Conservation (phyloP, 2,888 invertebrate species). For the Diabrotica balteata region DNA sequence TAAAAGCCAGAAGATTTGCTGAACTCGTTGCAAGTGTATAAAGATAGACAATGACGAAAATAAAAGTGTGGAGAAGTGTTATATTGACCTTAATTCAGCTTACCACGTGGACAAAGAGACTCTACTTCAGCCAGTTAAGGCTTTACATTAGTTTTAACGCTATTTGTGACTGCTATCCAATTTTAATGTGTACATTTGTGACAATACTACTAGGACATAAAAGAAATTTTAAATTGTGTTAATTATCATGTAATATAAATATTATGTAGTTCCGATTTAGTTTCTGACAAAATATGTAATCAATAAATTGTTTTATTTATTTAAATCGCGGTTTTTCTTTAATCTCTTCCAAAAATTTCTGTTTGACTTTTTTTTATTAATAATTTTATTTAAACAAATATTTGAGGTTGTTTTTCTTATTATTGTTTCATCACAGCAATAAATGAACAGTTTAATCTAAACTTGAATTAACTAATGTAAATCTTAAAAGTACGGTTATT, state of each 20-base stretch:
- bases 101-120: constrained; percentile 25
- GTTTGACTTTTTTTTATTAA: too few relatives aligned
- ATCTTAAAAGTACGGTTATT: too few relatives aligned
- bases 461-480: too few relatives aligned
- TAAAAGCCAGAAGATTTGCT: too few relatives aligned
- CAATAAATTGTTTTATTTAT: constrained; percentile 53
- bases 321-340: constrained; percentile 28
- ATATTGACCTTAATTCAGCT: constrained; percentile 19
- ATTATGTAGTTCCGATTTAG: constrained; percentile 41
- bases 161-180: constrained; percentile 47
- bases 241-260: constrained; percentile 38
- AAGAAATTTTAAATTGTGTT: constrained; percentile 37
- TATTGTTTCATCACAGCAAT: not conserved
- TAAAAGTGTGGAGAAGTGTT: constrained; percentile 24
- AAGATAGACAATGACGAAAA: constrained; percentile 22
- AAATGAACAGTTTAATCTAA: too few relatives aligned
- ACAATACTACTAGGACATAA: constrained; percentile 51
- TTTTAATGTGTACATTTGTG: constrained; percentile 52
- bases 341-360: too few relatives aligned
- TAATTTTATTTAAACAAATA: too few relatives aligned
- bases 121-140: constrained; percentile 29
- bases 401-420: not conserved
- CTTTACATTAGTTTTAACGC: constrained; percentile 38
- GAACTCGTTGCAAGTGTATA: constrained; percentile 7
- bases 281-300: constrained; percentile 45